Evolutionary conservation across 1,140 invertebrate genomes (phyloP), one percentile per base, ranked within the genome.

Genomic region (Ganaspis sp.): DNA sequence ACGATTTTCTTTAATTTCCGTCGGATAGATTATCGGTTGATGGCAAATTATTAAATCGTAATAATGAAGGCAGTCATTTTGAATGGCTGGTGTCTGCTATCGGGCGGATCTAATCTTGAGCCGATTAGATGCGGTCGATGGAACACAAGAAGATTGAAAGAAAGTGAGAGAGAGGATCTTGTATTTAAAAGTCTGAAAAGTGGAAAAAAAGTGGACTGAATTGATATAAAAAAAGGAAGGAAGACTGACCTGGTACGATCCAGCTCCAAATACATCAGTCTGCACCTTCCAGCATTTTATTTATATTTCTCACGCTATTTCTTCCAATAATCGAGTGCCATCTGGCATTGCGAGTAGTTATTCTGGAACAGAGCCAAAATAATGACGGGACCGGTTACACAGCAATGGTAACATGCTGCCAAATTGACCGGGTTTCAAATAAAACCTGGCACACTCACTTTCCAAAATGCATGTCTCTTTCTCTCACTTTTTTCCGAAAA

Each of bases 291-390:
- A 12, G 4, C 3, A 64, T 64, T 64, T 64, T 64, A 64, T 64
- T 64, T 64, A 64, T 64, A n/a, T 64, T 64, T 29, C 58, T 64
- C 58, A 64, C 58, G 58, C 58, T 64, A 64, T 29, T 64, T 64
- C 26, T 64, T 26, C 58, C 58, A 64, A 64, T 34, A 64, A 29
- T 64, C 26, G 58, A 64, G 58, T 34, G 58, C 26, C 26, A 29
- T 64, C 58, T 64, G 58, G 58, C 15, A 64, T 64, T 64, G 26
- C 23, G 58, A 26, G 23, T 4, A 64, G 58, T 64, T 64, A 34
- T 64, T 64, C 11, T 64, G 58, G 58, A 23, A 64, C 15, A n/a
- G 12, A n/a, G 58, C 58, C 58, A 64, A 34, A 34, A 64, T 29
- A 64, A 29, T 64, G 26, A 12, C 26, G 11, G 1, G 4, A 34